Conservation (phyloP, 2,113 vertebrate species). For the Boulengeromyrus knoepffleri region DNA sequence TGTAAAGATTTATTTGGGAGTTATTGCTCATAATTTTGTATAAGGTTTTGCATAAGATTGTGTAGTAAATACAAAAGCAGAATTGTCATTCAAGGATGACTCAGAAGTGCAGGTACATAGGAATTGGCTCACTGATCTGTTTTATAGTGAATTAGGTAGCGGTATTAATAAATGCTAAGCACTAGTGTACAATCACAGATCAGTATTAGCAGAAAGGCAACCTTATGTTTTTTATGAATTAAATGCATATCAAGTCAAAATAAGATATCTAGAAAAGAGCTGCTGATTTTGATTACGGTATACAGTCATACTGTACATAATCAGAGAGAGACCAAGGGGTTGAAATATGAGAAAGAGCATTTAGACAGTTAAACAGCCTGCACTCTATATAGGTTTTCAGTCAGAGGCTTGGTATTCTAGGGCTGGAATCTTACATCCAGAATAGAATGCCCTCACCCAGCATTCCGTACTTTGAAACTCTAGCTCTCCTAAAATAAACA, state of each 20-base stretch:
- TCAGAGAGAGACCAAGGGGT: not conserved
- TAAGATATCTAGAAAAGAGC: not conserved
- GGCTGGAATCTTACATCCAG: slow-evolving; percentile 54
- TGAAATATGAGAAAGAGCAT: not conserved
- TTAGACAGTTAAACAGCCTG: slow-evolving; percentile 29
- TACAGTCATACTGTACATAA: not conserved
- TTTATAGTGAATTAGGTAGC: not conserved
- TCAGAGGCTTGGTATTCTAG: slow-evolving; percentile 54
- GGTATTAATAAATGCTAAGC: not conserved
- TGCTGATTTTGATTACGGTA: not conserved
- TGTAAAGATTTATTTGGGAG: not conserved
- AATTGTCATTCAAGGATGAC: not conserved
- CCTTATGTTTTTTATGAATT: not conserved
- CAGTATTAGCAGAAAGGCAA: not conserved
- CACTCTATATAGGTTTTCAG: slow-evolving; percentile 23
- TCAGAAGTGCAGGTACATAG: not conserved
- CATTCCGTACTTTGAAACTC: slow-evolving; percentile 54
- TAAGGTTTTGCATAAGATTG: not conserved
- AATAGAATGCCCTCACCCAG: slow-evolving; percentile 62
- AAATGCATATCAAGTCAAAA: not conserved
- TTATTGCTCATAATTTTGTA: not conserved
- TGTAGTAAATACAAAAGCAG: not conserved
- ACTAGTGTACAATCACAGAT: not conserved
- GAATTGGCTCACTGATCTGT: not conserved
- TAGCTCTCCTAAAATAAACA: slow-evolving; percentile 67